Conservation (phyloP, 2,113 vertebrate species). For the Rallus limicola region DNA sequence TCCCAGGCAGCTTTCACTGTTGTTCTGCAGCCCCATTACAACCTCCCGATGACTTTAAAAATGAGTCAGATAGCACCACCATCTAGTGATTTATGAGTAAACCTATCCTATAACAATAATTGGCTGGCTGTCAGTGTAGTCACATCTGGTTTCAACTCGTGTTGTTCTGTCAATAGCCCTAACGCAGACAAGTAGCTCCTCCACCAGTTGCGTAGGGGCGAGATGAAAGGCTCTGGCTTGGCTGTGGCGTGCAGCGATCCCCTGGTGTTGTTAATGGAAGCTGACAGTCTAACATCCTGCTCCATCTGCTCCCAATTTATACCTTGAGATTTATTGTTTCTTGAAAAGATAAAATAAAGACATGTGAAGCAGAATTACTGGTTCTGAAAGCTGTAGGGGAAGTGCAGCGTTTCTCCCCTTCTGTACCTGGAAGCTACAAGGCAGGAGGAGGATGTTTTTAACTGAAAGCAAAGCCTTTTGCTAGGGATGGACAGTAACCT, state of each 20-base stretch:
- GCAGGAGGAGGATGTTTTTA: background rate
- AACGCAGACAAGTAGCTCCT: background rate
- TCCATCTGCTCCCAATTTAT: constrained; percentile 45
- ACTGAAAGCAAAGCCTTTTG: background rate
- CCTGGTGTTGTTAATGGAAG: background rate
- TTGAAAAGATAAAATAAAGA: background rate
- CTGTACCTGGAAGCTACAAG: accelerated
- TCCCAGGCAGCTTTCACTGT: background rate
- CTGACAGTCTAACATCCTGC: background rate
- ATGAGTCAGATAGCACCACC: background rate
- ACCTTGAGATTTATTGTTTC: background rate
- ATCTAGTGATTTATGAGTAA: background rate
- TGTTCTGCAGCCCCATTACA: accelerated
- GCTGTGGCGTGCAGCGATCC: background rate
- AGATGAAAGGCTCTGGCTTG: background rate
- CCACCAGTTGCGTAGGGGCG: background rate
- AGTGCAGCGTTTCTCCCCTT: background rate
- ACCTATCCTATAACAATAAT: background rate
- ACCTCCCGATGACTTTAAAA: background rate
- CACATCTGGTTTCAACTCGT: background rate
- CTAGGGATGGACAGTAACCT: background rate
- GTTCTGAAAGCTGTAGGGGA: background rate
- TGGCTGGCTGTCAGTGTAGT: background rate
- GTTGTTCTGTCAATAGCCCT: background rate
- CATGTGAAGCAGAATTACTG: background rate